Evolutionary conservation across 2,888 invertebrate species (phyloP).

Genomic region (Ormyrus nitidulus): DNA sequence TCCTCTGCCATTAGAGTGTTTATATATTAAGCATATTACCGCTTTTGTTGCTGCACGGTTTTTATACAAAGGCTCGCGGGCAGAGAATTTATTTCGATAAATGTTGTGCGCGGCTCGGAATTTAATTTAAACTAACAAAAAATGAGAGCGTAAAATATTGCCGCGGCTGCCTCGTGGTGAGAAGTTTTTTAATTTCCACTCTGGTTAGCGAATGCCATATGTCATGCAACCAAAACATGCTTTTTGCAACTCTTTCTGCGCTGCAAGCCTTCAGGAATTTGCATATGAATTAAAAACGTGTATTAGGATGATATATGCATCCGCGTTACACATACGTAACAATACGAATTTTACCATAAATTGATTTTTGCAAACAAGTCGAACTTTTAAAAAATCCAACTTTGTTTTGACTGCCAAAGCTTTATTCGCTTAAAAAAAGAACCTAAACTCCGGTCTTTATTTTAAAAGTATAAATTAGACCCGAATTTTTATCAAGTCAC

Average conservation of each 20-base stretch:
- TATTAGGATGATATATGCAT: background rate
- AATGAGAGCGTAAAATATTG: background rate
- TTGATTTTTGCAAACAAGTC: too few species aligned
- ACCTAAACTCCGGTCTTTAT: too few species aligned
- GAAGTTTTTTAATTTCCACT: background rate
- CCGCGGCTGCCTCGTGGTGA: too few species aligned
- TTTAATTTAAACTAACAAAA: too few species aligned
- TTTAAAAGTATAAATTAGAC: too few species aligned
- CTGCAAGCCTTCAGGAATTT: slow-evolving; percentile 24
- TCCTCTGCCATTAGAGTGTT: slow-evolving; percentile 13
- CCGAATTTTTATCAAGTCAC: too few species aligned
- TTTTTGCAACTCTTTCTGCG: slow-evolving; percentile 28
- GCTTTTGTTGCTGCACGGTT: background rate
- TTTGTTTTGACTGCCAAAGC: too few species aligned
- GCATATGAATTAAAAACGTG: slow-evolving; percentile 40
- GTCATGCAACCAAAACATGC: slow-evolving; percentile 17
- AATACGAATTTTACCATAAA: background rate
- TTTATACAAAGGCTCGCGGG: too few species aligned
- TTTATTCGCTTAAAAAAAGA: too few species aligned
- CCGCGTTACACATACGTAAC: background rate
- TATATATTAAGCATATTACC: slow-evolving; percentile 25
- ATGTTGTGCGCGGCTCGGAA: too few species aligned
- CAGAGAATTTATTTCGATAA: too few species aligned
- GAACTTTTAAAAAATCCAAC: too few species aligned
- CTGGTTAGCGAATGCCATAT: slow-evolving; percentile 11